phyloP scores from a whole-genome alignment of 37 sponge, comb jelly and placozoan genomes.

The Beroe ovata region DNA sequence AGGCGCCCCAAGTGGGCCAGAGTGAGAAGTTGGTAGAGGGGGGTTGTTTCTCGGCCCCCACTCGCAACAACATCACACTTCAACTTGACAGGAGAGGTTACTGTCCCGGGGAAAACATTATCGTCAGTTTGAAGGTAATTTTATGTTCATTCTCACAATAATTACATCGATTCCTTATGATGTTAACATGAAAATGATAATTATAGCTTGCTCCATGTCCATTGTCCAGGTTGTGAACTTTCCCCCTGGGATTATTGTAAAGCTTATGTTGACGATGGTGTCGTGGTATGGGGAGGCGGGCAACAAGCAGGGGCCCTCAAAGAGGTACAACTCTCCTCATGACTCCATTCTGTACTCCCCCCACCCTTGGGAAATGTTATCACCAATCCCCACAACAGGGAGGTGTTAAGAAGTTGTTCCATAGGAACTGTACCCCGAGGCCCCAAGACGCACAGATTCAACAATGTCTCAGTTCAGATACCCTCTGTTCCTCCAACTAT shows the following conservation, averaged over 20 bases:
- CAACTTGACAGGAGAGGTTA: constrained; percentile 51
- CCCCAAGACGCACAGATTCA: neutral
- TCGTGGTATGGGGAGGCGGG: neutral
- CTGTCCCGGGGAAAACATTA: constrained; percentile 60
- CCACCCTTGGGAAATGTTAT: too few relatives aligned
- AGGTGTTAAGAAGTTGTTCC: neutral
- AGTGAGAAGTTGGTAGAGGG: constrained; percentile 59
- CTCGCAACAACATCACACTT: constrained; percentile 23
- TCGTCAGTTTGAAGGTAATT: constrained; percentile 59
- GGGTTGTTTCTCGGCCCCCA: constrained; percentile 10
- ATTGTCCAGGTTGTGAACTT: constrained; percentile 39
- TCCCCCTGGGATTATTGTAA: constrained; percentile 34
- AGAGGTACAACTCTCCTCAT: too few relatives aligned
- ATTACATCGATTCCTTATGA: too few relatives aligned
- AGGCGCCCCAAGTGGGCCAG: constrained; percentile 62
- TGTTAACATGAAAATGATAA: too few relatives aligned
- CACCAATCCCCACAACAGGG: too few relatives aligned
- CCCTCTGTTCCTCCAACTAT: constrained; percentile 62
- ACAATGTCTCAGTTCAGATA: constrained; percentile 24
- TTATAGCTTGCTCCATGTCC: too few relatives aligned
- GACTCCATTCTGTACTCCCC: too few relatives aligned
- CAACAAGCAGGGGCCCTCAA: neutral
- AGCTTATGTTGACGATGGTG: constrained; percentile 45
- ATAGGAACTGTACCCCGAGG: constrained; percentile 27
- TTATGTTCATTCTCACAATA: neutral